Evolutionary conservation across 2,113 vertebrate species (phyloP).

Genomic region (Phylloscopus trochilus): DNA sequence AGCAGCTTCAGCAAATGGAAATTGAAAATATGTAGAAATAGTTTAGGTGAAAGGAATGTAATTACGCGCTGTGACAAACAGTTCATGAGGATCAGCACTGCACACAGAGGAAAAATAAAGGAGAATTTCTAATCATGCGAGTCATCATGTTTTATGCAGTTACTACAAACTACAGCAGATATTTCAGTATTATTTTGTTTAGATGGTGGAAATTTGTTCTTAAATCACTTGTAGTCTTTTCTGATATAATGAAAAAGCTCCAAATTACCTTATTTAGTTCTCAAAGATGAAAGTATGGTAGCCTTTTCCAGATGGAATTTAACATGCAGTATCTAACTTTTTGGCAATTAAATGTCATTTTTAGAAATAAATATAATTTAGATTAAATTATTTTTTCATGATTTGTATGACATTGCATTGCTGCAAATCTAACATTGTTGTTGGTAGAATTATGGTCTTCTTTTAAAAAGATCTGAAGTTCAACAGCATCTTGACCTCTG

Average conservation of each 20-base stretch:
- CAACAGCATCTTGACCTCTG: constrained; percentile 42
- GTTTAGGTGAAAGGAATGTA: constrained; percentile 27
- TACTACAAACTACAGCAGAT: neutral
- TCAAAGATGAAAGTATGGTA: neutral
- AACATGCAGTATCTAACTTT: neutral
- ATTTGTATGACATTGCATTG: neutral
- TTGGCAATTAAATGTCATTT: neutral
- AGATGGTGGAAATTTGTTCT: constrained; percentile 16
- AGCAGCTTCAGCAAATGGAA: neutral
- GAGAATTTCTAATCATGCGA: neutral
- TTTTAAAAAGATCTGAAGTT: constrained; percentile 19
- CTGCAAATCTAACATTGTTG: neutral
- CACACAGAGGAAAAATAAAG: constrained; percentile 7
- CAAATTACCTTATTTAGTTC: neutral
- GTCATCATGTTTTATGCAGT: constrained; percentile 7
- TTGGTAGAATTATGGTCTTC: neutral
- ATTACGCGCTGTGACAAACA: neutral
- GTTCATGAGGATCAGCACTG: neutral
- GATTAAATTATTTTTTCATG: neutral
- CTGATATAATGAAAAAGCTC: neutral
- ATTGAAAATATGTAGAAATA: neutral
- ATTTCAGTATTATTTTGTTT: constrained; percentile 30
- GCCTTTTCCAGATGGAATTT: neutral
- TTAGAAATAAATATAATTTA: neutral
- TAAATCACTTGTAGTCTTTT: neutral